Evolutionary conservation across 2,797 vertebrate genomes (phyloP).

Genomic region (Taenioides sp.): DNA sequence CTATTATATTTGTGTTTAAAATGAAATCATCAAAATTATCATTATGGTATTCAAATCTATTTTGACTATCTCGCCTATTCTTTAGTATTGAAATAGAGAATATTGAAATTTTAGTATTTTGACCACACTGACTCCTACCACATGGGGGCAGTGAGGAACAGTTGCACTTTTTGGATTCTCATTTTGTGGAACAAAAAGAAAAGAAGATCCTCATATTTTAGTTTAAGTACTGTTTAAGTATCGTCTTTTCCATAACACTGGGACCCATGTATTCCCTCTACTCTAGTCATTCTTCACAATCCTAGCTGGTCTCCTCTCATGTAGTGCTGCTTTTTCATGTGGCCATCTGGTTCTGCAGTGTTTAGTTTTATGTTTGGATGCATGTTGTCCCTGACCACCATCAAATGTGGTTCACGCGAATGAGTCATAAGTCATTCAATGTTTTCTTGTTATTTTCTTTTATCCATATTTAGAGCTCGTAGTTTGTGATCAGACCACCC

Average conservation of each 20-base stretch:
- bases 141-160: constrained; percentile 18
- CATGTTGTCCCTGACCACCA: constrained; percentile 32
- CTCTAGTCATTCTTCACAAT: background rate
- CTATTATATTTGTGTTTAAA: too few relatives aligned
- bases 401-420: constrained; percentile 55
- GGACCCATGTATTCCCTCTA: background rate
- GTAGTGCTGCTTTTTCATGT: constrained; percentile 44
- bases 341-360: constrained; percentile 46
- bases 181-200: background rate
- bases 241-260: background rate
- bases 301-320: constrained; percentile 8
- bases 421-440: constrained; percentile 41
- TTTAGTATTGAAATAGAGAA: too few relatives aligned
- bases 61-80: too few relatives aligned
- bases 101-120: too few relatives aligned
- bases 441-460: constrained; percentile 38
- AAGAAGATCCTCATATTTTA: background rate
- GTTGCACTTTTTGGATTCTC: too few relatives aligned
- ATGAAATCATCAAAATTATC: too few relatives aligned
- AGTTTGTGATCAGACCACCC: constrained; percentile 54
- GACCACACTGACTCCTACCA: too few relatives aligned
- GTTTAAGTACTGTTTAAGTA: background rate
- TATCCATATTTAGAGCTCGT: constrained; percentile 42
- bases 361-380: constrained; percentile 37
- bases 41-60: too few relatives aligned